These are phyloP conservation scores for Tachysurus vachellii DNA, from an alignment of 2,113 vertebrate species.

Conservation along the genomic window DNA sequence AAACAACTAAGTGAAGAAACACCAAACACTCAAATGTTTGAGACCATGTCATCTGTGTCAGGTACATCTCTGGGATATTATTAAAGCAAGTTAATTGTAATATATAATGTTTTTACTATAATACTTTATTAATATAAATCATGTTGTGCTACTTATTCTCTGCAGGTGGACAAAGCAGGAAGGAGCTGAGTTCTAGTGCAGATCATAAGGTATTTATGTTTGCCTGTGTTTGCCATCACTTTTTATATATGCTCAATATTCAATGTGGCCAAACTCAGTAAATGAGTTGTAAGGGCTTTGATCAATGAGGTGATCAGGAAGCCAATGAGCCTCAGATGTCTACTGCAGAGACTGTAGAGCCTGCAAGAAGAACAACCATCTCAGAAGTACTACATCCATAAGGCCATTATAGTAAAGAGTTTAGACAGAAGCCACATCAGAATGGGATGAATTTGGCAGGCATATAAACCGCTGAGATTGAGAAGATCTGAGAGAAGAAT, in stretches of 20 bases:
- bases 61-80: constrained; percentile 27
- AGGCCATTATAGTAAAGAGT: no score
- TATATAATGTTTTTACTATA: neutral
- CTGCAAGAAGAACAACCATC: no score
- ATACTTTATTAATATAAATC: neutral
- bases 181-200: constrained; percentile 28
- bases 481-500: neutral
- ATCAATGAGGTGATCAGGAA: neutral
- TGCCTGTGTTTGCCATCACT: neutral
- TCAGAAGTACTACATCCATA: no score
- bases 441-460: no score
- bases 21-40: constrained; percentile 12
- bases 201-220: constrained; percentile 54
- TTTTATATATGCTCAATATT: neutral
- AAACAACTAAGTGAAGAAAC: constrained; percentile 20
- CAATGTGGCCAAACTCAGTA: neutral
- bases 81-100: neutral
- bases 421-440: no score
- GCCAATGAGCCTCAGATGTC: neutral
- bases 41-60: constrained; percentile 7
- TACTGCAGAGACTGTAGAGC: no score
- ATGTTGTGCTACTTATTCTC: neutral
- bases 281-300: neutral
- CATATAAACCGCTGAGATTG: neutral
- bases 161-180: constrained; percentile 52